Conservation (phyloP, 1,140 invertebrate genomes). For the Heliconius melpomene region DNA sequence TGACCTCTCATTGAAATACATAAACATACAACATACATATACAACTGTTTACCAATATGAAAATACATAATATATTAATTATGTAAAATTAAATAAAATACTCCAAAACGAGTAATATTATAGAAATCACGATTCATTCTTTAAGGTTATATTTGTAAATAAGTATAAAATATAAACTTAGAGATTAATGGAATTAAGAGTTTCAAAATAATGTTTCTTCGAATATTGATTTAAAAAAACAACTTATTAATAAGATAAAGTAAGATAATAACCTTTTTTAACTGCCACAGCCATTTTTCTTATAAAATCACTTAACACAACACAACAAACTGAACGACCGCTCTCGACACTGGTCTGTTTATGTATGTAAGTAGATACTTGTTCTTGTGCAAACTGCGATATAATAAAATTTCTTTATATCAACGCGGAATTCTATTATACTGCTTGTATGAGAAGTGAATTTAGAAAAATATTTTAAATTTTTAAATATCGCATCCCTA, state of each 20-base stretch:
- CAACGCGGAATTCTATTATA: too few relatives aligned
- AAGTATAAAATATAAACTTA: neutral
- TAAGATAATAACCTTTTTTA: too few relatives aligned
- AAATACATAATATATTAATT: neutral
- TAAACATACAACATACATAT: neutral
- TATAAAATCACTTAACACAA: slow-evolving; percentile 3
- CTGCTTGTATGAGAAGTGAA: too few relatives aligned
- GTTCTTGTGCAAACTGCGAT: neutral
- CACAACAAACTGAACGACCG: neutral
- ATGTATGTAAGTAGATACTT: neutral
- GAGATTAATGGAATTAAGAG: neutral
- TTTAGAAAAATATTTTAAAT: too few relatives aligned
- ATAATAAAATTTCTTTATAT: too few relatives aligned
- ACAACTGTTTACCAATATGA: neutral
- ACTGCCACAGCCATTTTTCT: slow-evolving; percentile 82
- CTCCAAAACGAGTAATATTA: neutral
- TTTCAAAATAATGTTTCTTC: neutral
- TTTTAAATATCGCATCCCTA: too few relatives aligned
- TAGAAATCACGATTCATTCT: neutral
- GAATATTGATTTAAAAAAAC: neutral
- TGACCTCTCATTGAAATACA: neutral
- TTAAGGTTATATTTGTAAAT: neutral
- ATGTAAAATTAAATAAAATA: neutral
- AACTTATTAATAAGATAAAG: too few relatives aligned
- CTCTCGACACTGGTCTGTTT: neutral